Evolutionary conservation across 2,113 vertebrate species (phyloP).

Genomic region (Ploceus nigricollis): DNA sequence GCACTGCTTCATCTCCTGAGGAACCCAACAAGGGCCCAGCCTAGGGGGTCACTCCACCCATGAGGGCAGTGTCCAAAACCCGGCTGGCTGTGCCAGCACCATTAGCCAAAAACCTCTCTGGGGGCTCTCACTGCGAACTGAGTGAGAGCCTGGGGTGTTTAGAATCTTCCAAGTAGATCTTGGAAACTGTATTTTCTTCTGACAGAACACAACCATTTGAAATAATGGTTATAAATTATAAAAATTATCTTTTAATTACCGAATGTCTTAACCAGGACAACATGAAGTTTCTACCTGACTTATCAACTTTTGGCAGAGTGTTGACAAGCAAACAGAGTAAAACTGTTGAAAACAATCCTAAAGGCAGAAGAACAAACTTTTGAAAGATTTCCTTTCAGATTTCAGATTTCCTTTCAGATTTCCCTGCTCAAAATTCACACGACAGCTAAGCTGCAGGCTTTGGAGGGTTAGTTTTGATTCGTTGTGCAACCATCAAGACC

Average conservation of each 20-base stretch:
- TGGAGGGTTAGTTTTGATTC: background rate
- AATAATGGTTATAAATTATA: no score
- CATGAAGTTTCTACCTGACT: background rate
- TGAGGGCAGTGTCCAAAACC: background rate
- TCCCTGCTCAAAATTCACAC: no score
- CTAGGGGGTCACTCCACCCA: background rate
- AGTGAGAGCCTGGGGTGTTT: background rate
- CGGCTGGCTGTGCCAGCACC: fast-evolving
- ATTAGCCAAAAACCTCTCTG: background rate
- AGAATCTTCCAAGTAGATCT: background rate
- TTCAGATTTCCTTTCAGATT: background rate
- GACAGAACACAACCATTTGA: background rate
- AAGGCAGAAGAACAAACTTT: background rate
- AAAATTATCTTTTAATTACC: background rate
- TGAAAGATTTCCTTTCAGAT: background rate
- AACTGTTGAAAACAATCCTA: background rate
- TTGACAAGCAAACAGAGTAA: background rate
- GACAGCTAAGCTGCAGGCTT: background rate
- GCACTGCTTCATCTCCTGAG: background rate
- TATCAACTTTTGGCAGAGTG: background rate
- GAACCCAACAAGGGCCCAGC: fast-evolving
- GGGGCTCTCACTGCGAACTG: background rate
- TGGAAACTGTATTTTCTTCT: background rate
- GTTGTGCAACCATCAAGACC: background rate
- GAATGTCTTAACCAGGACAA: background rate